A percentile compares a stretch with the other conserved stretches of the same genome.
These are phyloP conservation scores for Drosophila nikananu DNA, from an alignment of 1,140 invertebrate species.

Conservation along the genomic window DNA sequence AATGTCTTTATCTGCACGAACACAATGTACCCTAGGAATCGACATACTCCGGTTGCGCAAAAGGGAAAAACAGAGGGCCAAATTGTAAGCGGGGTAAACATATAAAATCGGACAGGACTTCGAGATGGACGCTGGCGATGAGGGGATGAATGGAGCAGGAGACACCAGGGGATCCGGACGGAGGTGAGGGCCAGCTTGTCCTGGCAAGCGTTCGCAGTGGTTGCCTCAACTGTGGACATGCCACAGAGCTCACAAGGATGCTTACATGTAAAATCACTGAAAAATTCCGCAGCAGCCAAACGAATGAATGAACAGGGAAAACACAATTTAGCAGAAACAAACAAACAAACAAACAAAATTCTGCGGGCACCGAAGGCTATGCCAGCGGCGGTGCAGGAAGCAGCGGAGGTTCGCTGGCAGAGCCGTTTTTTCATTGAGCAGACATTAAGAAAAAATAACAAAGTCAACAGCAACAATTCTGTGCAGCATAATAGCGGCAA, in stretches of 20 bases:
- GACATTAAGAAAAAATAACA: slow-evolving; percentile 84
- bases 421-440: slow-evolving; percentile 73
- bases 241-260: slow-evolving; percentile 79
- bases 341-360: slow-evolving; percentile 72
- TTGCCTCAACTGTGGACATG: slow-evolving; percentile 80
- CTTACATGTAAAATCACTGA: slow-evolving; percentile 82
- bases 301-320: slow-evolving; percentile 83
- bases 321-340: slow-evolving; percentile 83
- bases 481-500: slow-evolving; percentile 73
- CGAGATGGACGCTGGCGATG: slow-evolving; percentile 40
- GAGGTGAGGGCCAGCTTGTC: slow-evolving; percentile 27
- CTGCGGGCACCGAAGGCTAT: slow-evolving; percentile 70
- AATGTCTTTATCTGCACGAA: neutral
- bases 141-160: neutral
- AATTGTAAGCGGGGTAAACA: slow-evolving; percentile 57
- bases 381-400: slow-evolving; percentile 24
- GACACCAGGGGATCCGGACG: neutral
- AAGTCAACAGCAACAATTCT: slow-evolving; percentile 74
- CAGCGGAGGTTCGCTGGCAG: slow-evolving; percentile 15
- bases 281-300: slow-evolving; percentile 70
- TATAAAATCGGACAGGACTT: slow-evolving; percentile 59
- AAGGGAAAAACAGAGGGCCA: slow-evolving; percentile 8
- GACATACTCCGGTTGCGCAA: neutral
- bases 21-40: slow-evolving; percentile 9
- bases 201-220: slow-evolving; percentile 42